phyloP scores from a whole-genome alignment of 2,888 invertebrate genomes.

The Perithous albicinctus region DNA sequence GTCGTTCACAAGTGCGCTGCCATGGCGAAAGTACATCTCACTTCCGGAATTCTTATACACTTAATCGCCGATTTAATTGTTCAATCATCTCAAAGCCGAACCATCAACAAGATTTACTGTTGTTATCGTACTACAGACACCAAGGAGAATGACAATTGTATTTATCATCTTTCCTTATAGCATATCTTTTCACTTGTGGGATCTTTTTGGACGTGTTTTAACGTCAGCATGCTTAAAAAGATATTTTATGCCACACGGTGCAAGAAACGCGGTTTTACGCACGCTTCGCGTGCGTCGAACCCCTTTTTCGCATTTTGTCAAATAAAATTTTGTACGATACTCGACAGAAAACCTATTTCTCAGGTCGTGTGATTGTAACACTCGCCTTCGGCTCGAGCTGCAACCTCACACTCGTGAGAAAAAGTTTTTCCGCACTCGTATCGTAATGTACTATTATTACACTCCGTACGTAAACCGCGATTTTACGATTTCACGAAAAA shows the following conservation, averaged over 20 bases:
- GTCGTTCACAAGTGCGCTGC: constrained; percentile 1
- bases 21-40: constrained; percentile 67
- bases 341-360: no score
- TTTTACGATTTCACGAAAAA: no score
- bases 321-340: no score
- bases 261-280: no score
- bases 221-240: not conserved
- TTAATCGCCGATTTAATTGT: constrained; percentile 58
- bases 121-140: constrained; percentile 25
- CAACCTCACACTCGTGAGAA: no score
- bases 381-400: no score
- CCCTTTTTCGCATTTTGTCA: no score
- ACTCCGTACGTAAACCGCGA: no score
- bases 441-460: not conserved
- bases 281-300: no score
- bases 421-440: no score
- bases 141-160: constrained; percentile 28
- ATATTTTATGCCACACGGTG: no score
- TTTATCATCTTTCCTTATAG: not conserved
- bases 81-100: constrained; percentile 56
- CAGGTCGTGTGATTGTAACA: no score
- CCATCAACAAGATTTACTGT: constrained; percentile 43
- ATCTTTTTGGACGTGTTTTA: not conserved
- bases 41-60: constrained; percentile 68
- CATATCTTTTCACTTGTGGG: not conserved